A percentile compares a stretch with the other conserved stretches of the same genome.
Evolutionary conservation across 2,113 vertebrate species (phyloP).

Genomic region (Coturnix japonica): DNA sequence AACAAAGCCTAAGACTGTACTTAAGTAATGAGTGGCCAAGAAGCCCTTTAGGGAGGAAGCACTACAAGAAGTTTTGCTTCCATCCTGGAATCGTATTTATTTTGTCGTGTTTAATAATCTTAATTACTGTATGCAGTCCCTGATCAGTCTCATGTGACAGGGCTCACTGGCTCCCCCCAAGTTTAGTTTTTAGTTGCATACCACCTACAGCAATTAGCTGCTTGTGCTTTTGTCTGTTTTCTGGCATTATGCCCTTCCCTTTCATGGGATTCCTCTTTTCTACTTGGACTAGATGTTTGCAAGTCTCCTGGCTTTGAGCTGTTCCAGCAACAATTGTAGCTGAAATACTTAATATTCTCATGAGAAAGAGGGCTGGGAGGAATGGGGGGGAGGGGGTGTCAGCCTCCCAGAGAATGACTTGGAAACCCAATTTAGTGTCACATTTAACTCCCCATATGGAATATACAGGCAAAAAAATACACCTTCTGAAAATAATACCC

Average conservation of each 20-base stretch:
- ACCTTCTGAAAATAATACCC: slow-evolving; percentile 44
- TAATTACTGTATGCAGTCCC: slow-evolving; percentile 13
- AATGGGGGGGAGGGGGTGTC: background rate
- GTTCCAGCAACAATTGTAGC: slow-evolving; percentile 69
- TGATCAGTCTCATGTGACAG: slow-evolving; percentile 27
- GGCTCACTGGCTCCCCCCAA: background rate
- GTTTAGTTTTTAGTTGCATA: slow-evolving; percentile 2
- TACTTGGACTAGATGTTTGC: slow-evolving; percentile 52
- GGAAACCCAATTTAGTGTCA: slow-evolving; percentile 62
- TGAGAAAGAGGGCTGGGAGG: slow-evolving; percentile 35
- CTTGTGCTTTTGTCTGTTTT: slow-evolving; percentile 58
- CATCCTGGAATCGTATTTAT: background rate
- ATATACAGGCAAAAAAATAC: background rate
- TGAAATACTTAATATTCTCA: slow-evolving; percentile 74
- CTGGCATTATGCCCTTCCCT: slow-evolving; percentile 62
- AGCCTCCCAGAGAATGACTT: slow-evolving; percentile 65
- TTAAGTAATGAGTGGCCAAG: background rate
- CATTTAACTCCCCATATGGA: slow-evolving; percentile 42
- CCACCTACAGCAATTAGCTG: slow-evolving; percentile 69
- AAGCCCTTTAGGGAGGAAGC: background rate
- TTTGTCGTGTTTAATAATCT: slow-evolving; percentile 43
- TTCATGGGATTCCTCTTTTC: slow-evolving; percentile 66
- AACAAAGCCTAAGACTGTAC: background rate
- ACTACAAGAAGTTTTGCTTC: background rate
- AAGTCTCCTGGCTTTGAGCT: slow-evolving; percentile 71